Base-by-base conservation (phyloP, 2,797 vertebrate genomes). In the Liasis olivaceus region DNA sequence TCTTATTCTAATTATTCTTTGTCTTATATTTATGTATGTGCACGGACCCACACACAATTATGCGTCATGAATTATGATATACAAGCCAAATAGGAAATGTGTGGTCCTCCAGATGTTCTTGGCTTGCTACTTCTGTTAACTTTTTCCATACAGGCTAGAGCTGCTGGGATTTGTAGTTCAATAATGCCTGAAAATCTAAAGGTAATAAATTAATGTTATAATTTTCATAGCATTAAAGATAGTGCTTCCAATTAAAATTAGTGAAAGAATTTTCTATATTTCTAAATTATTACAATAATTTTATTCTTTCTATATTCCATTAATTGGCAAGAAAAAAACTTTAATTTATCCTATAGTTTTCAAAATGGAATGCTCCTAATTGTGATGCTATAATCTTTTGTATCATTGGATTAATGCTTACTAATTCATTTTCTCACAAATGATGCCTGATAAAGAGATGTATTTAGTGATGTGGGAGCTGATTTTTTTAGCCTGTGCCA, bases 391-490 rank as follows among this genome's bases (percentile, higher is more conserved):
- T 59, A 26, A 31, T 72, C 63, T 28, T 42, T n/a, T 63, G 51
- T 87, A 87, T 87, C 28, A 64, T 54, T 54, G 59, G 15, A 51
- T 64, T 26, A 85, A 64, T 56, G 47, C 60, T 91, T 26, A 91
- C 59, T n/a, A 69, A 69, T 87, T 87, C 54, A 87, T 72, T 91
- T 24, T 28, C 90, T 87, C 51, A 54, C 63, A 91, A 87, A 72
- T 47, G 62, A 91, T 66, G 84, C 51, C 22, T 87, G 31, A 72
- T 42, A 14, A 11, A 69, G 47, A 36, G 84, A 69, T 66, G 66
- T 58, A 59, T 64, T 87, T 69, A 87, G 42, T 2, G 8, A 20
- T 15, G 26, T 11, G 2, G 77, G 72, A 31, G 59, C 2, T 42
- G 24, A 5, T 28, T 86, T 91, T 24, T 54, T 31, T 5, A 51